Base-by-base conservation (phyloP, 2,888 invertebrate species). In the Epinotia nisella region DNA sequence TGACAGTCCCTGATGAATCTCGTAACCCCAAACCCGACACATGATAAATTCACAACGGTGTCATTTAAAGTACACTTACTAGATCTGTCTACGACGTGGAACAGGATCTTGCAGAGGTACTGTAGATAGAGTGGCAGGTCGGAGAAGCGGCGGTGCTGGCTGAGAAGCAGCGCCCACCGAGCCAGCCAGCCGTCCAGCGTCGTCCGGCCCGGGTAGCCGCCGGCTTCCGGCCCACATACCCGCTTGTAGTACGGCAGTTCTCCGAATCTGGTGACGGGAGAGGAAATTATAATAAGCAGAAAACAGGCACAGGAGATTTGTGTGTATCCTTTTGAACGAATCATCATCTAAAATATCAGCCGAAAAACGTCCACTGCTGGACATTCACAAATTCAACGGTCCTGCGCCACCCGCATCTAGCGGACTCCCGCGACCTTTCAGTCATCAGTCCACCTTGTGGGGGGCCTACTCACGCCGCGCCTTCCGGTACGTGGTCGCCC, bases 101-200 rank as follows among this genome's bases (percentile, higher is more conserved):
- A 96, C 51, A 96, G 84, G 79, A 96, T 95, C 90, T 96, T 96
- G 81, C 96, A 95, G 77, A 96, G 94, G 84, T 96, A 96, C 83
- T 96, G 96, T 58, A 96, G 87, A 94, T 96, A 96, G n/a, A 96
- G 90, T 0, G 96, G 96, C 75, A 96, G 94, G 78, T 96, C 95
- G 0, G 94, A 87, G 82, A 96, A 94, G 75, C 94, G 83, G 75
- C 89, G 90, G 84, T 89, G 85, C 29, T 87, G 80, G 75, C 87
- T 87, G 9, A 93, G 90, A 60, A 95, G 89, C 39, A 95, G 88
- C 0, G 95, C 95, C 96, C 96, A 96, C 77, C 95, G 94, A 51
- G 95, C 94, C 67, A 96, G 84, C 96, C 96, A 96, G 71, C 96
- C 95, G 62, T 96, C 96, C 67, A 96, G 89, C 3, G 95, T 95